Percentiles rank a stretch among this genome's conserved stretches.
Conservation (phyloP, 2,888 invertebrate genomes). For the Cosmia pyralina region DNA sequence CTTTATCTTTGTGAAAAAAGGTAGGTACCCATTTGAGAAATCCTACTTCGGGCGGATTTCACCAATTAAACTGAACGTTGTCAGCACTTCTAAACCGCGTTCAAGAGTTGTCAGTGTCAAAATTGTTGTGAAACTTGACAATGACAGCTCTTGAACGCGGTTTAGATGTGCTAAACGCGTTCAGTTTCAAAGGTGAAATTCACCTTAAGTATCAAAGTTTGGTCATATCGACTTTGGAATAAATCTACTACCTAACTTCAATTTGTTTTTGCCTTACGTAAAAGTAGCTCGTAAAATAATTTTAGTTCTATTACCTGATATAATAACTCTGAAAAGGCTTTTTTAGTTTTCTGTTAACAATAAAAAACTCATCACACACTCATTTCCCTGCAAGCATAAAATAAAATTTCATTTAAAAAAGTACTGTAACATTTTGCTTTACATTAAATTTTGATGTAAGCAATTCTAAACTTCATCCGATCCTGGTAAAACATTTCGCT, state of each 20-base stretch:
- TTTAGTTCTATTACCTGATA: neutral
- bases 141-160: too few species aligned
- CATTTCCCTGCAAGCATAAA: constrained; percentile 7
- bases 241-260: neutral
- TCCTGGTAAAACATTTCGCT: constrained; percentile 5
- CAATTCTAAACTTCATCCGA: neutral
- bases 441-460: constrained; percentile 4
- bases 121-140: too few species aligned
- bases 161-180: too few species aligned
- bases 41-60: too few species aligned
- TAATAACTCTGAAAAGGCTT: neutral
- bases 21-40: too few species aligned
- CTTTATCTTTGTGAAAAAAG: too few species aligned
- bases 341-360: neutral
- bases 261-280: neutral
- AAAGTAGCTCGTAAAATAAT: neutral
- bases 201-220: too few species aligned
- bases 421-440: neutral
- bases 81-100: too few species aligned
- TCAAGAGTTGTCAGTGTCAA: too few species aligned
- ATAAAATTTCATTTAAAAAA: constrained; percentile 3
- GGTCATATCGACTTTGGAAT: too few species aligned
- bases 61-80: too few species aligned
- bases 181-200: too few species aligned
- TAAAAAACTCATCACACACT: constrained; percentile 8